Evolutionary conservation across 2,113 vertebrate species (phyloP).

Genomic region (Hydrolagus affinis): DNA sequence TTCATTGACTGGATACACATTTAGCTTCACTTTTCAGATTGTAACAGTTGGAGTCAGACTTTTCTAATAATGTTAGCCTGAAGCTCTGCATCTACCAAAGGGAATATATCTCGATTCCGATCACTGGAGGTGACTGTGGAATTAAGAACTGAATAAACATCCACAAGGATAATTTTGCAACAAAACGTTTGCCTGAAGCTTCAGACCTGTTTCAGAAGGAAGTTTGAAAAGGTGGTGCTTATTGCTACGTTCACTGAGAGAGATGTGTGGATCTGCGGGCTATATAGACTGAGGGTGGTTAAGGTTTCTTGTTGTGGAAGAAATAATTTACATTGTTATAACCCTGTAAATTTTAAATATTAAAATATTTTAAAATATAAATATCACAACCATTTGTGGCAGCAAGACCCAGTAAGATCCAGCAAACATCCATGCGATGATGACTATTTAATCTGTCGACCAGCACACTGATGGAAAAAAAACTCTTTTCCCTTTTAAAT

Average conservation of each 20-base stretch:
- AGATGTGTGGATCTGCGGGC: neutral
- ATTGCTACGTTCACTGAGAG: neutral
- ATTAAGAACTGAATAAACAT: slow-evolving; percentile 1
- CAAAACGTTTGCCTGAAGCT: slow-evolving; percentile 26
- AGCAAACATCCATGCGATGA: no score
- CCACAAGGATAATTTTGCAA: slow-evolving; percentile 1
- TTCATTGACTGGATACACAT: neutral
- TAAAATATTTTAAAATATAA: no score
- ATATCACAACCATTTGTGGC: no score
- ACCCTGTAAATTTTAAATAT: no score
- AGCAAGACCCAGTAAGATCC: no score
- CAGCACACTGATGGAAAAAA: no score
- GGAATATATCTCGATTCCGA: neutral
- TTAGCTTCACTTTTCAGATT: neutral
- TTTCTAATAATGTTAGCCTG: neutral
- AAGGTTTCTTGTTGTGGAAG: no score
- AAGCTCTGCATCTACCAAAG: neutral
- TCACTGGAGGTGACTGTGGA: neutral
- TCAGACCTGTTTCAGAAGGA: neutral
- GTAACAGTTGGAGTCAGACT: neutral
- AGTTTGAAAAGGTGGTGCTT: slow-evolving; percentile 23
- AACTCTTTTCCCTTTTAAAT: no score
- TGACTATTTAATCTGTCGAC: no score
- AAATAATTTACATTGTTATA: no score
- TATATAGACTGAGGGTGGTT: no score